Percentiles rank a stretch among this genome's conserved stretches.
These are phyloP conservation scores for Apis laboriosa DNA, from an alignment of 1,140 invertebrate species.

Conservation along the genomic window DNA sequence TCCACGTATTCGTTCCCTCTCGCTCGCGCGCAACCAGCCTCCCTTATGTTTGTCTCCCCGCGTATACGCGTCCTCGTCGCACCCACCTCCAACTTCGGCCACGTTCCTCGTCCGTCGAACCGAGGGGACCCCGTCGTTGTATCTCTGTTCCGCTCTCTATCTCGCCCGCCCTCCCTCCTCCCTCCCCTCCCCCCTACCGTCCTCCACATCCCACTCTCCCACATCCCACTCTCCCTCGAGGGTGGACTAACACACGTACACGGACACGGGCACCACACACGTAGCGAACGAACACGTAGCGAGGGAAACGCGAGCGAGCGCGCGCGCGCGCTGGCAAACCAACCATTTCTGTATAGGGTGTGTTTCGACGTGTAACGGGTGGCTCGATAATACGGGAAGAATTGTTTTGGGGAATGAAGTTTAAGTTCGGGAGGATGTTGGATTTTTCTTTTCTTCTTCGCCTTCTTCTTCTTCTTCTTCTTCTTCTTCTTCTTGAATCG, in stretches of 20 bases:
- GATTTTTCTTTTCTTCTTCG: no score
- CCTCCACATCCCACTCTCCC: constrained; percentile 58
- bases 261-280: constrained; percentile 66
- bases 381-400: constrained; percentile 43
- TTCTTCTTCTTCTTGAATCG: no score
- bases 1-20: constrained; percentile 71
- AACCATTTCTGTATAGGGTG: constrained; percentile 78
- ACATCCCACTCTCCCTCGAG: constrained; percentile 71
- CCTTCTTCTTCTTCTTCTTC: no score
- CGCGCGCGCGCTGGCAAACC: constrained; percentile 70
- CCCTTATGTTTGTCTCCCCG: constrained; percentile 50
- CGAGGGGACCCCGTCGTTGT: constrained; percentile 48
- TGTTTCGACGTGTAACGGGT: constrained; percentile 78
- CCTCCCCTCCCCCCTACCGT: constrained; percentile 28
- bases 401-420: neutral
- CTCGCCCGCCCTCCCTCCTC: constrained; percentile 26
- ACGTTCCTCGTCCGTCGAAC: constrained; percentile 33
- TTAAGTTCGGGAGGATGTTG: no score
- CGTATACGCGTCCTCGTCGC: constrained; percentile 41
- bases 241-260: constrained; percentile 77
- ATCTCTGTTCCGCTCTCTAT: constrained; percentile 24
- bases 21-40: constrained; percentile 47
- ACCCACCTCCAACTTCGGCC: constrained; percentile 17
- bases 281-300: constrained; percentile 65
- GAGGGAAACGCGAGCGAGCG: constrained; percentile 33